Percentiles rank a stretch among this genome's conserved stretches.
Conservation (phyloP, 2,888 invertebrate genomes). For the Opisthograptis luteolata region DNA sequence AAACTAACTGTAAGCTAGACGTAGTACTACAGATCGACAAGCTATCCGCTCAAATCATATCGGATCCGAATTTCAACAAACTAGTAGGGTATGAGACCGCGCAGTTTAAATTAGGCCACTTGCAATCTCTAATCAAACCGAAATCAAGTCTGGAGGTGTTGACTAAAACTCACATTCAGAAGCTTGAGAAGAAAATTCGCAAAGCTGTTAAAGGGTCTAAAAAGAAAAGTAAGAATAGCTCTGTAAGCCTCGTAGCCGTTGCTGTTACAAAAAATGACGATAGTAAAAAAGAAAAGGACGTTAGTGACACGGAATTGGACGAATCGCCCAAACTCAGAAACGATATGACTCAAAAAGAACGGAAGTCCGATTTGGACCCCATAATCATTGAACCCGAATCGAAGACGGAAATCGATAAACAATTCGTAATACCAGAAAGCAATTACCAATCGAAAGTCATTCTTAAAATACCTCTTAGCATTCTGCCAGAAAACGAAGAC, state of each 20-base stretch:
- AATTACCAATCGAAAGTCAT: constrained; percentile 55
- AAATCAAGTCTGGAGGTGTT: constrained; percentile 58
- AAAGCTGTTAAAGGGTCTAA: constrained; percentile 27
- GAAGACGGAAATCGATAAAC: constrained; percentile 26
- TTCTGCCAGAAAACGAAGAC: constrained; percentile 65
- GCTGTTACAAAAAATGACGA: neutral
- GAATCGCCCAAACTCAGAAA: constrained; percentile 37
- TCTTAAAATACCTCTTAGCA: constrained; percentile 60
- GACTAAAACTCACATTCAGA: constrained; percentile 42
- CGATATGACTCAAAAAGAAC: constrained; percentile 24
- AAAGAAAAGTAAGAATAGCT: constrained; percentile 24
- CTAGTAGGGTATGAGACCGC: constrained; percentile 51
- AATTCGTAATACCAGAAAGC: constrained; percentile 36
- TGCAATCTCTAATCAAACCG: constrained; percentile 63
- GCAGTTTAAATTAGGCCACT: constrained; percentile 68
- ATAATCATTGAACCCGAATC: constrained; percentile 42
- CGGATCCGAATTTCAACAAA: constrained; percentile 58
- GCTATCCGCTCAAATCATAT: constrained; percentile 71
- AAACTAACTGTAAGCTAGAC: constrained; percentile 58
- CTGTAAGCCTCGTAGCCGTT: constrained; percentile 1
- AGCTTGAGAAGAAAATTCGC: constrained; percentile 16
- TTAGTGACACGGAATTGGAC: constrained; percentile 30
- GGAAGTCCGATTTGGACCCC: constrained; percentile 34
- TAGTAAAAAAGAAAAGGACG: constrained; percentile 31
- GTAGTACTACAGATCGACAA: constrained; percentile 73